Conservation (phyloP, 1,140 invertebrate genomes). For the Caenorhabditis elegans region DNA sequence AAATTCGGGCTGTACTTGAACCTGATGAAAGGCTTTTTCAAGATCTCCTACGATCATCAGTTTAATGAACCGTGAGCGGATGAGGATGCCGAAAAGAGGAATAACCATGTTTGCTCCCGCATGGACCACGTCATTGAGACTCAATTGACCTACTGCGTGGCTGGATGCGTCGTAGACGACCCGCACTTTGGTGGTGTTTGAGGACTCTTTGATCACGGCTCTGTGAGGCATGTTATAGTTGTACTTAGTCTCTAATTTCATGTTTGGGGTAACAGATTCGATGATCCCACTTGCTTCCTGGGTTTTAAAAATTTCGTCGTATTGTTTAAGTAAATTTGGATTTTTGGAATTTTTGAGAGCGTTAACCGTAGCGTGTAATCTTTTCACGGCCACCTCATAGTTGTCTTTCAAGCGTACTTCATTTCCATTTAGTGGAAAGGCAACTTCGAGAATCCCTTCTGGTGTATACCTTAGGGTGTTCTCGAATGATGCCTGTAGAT, state of each 20-base stretch:
- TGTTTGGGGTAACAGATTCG: background rate
- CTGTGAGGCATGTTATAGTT: background rate
- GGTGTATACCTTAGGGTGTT: background rate
- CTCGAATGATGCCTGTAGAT: background rate
- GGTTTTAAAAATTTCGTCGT: background rate
- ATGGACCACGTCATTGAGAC: slow-evolving; percentile 67
- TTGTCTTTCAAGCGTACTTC: too few relatives aligned
- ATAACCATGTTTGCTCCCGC: too few relatives aligned
- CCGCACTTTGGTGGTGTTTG: too few relatives aligned
- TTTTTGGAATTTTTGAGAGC: background rate
- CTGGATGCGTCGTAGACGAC: too few relatives aligned
- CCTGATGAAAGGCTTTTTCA: slow-evolving; percentile 48
- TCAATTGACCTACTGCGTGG: slow-evolving; percentile 51
- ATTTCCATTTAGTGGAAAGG: too few relatives aligned
- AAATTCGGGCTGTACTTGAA: background rate
- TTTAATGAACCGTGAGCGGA: slow-evolving; percentile 19
- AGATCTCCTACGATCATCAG: slow-evolving; percentile 37
- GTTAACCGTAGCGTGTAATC: too few relatives aligned
- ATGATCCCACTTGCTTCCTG: background rate
- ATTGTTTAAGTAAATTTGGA: background rate
- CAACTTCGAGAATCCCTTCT: too few relatives aligned
- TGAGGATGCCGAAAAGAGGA: slow-evolving; percentile 27
- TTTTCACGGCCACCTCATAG: background rate
- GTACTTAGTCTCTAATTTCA: background rate
- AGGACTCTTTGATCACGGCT: background rate